Evolutionary conservation across 1,140 invertebrate species (phyloP), one percentile per base, ranked within the genome.

Genomic region (Ceratoteleas bidentatus): DNA sequence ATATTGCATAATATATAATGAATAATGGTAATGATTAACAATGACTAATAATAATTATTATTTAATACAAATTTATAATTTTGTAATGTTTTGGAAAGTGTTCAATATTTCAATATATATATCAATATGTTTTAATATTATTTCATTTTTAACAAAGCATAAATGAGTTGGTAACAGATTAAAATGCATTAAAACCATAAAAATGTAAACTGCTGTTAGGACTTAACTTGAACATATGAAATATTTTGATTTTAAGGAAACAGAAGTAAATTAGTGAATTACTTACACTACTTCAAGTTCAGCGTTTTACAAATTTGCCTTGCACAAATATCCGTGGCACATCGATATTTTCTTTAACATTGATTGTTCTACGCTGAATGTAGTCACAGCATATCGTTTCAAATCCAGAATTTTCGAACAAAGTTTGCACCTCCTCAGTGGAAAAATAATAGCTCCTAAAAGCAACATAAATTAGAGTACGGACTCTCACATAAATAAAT

Each of bases 301-400:
- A 88, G 77, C 92, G 92, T 86, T 95, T 96, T 10, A 85, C 88
- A 88, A 97, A 98, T 93, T 97, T 98, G 13, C 94, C 96, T 91
- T 99, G 98, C 7, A 99, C 93, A 93, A 98, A 99, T 82, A 97
- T 95, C 66, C 98, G 93, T 0, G 95, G 95, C 0, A 98, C 97
- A 94, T 97, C 94, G 52, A 99, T 93, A 16, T 95, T 95, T 92
- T 99, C 97, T 87, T 99, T 99, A 36, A 95, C 92, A 90, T 99
- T 99, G 0, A 98, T 92, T 0, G 98, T 99, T 72, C 97, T 93
- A 52, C 97, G 92, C 83, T 97, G 93, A 8, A 99, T 92, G 90
- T 98, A 99, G 0, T 92, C 91, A 87, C 95, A 96, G 34, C 86
- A 88, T 0, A 94, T 56, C 0, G 94, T 90, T 82, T 94, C 89